Conservation (phyloP, 1,140 invertebrate genomes). For the Eupristina koningsbergeri region DNA sequence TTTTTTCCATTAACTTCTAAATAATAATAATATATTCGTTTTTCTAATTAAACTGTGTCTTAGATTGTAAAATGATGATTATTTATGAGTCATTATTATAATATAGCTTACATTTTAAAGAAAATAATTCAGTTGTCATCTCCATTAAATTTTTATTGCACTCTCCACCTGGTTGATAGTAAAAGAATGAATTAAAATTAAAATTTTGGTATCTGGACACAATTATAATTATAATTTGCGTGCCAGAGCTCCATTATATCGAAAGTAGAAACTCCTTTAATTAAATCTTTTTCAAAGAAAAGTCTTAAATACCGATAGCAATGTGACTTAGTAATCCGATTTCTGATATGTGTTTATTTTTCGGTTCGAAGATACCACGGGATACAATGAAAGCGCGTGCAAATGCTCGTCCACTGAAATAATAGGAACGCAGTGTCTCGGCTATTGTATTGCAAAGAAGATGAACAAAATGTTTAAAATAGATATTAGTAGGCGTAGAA, state of each 20-base stretch:
- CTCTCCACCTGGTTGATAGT: too few species aligned
- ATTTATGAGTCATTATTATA: neutral
- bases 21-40: too few species aligned
- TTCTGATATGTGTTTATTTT: neutral
- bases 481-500: neutral
- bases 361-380: neutral
- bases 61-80: neutral
- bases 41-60: neutral
- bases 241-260: neutral
- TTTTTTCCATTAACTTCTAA: too few species aligned
- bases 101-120: neutral
- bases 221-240: constrained; percentile 1
- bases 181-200: neutral
- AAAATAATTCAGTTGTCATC: neutral
- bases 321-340: neutral
- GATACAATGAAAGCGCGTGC: neutral
- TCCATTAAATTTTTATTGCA: neutral
- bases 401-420: too few species aligned
- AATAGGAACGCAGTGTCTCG: neutral
- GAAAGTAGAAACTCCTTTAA: neutral
- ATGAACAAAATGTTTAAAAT: constrained; percentile 12
- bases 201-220: neutral
- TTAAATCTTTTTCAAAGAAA: neutral
- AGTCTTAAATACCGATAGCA: neutral
- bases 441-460: neutral